A percentile compares a stretch with the other conserved stretches of the same genome.
Conservation (phyloP, 2,888 invertebrate species). For the Campaea margaritaria region DNA sequence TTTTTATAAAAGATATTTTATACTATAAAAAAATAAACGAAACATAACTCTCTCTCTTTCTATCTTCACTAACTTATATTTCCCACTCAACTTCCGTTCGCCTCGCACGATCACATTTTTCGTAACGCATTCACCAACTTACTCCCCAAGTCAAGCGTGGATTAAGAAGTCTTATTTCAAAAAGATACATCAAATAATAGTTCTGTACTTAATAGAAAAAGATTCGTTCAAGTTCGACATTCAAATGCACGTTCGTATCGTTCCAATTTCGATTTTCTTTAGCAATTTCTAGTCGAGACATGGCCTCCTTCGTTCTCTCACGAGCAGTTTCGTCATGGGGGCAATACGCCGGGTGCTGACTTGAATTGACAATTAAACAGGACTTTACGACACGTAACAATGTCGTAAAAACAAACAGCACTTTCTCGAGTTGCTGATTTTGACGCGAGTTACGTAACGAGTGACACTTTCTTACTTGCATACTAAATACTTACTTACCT, state of each 20-base stretch:
- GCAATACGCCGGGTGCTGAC: conserved; percentile 38
- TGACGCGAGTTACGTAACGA: conserved; percentile 10
- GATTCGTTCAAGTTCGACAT: background rate
- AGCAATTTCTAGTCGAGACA: no score
- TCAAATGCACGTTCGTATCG: background rate
- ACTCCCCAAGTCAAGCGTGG: no score
- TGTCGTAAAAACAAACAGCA: conserved; percentile 34
- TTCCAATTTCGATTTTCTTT: background rate
- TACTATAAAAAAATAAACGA: no score
- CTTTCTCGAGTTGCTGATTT: conserved; percentile 29
- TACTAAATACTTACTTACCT: background rate
- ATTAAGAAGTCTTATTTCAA: no score
- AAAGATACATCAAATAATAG: no score
- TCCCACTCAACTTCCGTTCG: no score
- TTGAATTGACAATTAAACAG: conserved; percentile 48
- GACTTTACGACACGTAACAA: conserved; percentile 38
- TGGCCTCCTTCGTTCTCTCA: conserved; percentile 34
- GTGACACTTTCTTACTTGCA: conserved; percentile 13
- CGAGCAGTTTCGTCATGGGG: conserved; percentile 20
- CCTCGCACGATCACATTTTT: no score
- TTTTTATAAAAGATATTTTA: no score
- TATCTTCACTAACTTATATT: no score
- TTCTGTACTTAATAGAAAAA: no score
- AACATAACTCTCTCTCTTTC: no score
- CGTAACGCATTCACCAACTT: no score